Base-by-base conservation (phyloP, 2,888 invertebrate species). In the Athalia rosae region DNA sequence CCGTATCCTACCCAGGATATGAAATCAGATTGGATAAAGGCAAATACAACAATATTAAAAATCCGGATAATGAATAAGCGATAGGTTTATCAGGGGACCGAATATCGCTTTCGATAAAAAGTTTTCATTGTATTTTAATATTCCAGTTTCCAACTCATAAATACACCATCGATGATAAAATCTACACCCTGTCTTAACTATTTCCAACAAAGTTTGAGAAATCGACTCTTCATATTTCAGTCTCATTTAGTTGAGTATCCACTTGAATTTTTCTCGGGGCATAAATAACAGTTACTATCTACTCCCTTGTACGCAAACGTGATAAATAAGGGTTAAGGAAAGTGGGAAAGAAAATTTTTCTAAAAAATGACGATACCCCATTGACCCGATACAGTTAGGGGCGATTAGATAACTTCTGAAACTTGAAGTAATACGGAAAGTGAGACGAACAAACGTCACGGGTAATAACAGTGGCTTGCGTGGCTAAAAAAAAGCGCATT, bases 271-370 rank as follows among this genome's bases (percentile, higher is more conserved):
- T 9, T 28, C 53, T 50, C 41, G 28, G 7, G 13, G 48, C 67
- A 67, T 67, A 67, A 67, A 67, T 67, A 67, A 53, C 53, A 4
- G 61, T 50, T 28, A 15, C 13, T 67, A 67, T 53, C 67, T 48
- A 6, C 7, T 9, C 53, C 9, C 4, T n/a, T n/a, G 53, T 9
- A 11, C 53, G 4, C 11, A 9, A 11, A 53, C 53, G 1, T n/a
- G 11, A 53, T 15, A 41, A n/a, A 47, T 9, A 13, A 28, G 67
- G 67, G 67, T 67, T 53, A 50, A 50, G 11, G 11, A 11, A 53
- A 67, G 45, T 50, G 50, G 41, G 28, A 28, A 3, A 53, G 67
- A 67, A 64, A 67, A 53, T n/a, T 53, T 53, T 67, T 28, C 28
- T 28, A 2, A 28, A 28, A 28, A 28, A 28, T 28, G 28, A 28